Percentiles rank a stretch among this genome's conserved stretches.
phyloP scores from a whole-genome alignment of 2,797 vertebrate species.

The Sciurus vulgaris region DNA sequence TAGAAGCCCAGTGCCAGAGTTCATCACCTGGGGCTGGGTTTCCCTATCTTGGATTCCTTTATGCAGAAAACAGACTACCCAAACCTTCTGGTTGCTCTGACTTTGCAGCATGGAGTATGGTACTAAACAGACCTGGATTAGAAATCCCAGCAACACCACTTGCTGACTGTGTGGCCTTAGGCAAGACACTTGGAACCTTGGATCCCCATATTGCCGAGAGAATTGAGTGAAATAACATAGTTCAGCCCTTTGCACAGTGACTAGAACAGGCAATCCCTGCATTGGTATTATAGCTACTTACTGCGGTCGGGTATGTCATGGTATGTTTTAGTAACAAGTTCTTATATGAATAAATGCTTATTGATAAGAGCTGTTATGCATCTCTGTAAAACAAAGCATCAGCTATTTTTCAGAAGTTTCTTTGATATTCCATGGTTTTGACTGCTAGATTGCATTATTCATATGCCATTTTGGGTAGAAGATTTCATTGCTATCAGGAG shows the following conservation, averaged over 20 bases:
- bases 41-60: background rate
- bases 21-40: background rate
- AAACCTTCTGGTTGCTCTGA: background rate
- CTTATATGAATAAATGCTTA: background rate
- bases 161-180: background rate
- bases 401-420: background rate
- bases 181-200: background rate
- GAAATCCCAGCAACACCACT: background rate
- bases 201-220: background rate
- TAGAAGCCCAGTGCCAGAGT: background rate
- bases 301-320: background rate
- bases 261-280: background rate
- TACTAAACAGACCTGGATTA: background rate
- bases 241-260: background rate
- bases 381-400: slow-evolving; percentile 19
- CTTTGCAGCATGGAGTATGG: background rate
- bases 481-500: background rate
- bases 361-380: background rate
- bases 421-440: background rate
- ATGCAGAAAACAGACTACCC: background rate
- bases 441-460: background rate
- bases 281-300: background rate
- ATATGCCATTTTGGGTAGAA: background rate
- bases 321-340: background rate
- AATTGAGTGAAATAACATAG: background rate